phyloP scores from a whole-genome alignment of 2,888 invertebrate genomes.

The Macrosiphum euphorbiae region DNA sequence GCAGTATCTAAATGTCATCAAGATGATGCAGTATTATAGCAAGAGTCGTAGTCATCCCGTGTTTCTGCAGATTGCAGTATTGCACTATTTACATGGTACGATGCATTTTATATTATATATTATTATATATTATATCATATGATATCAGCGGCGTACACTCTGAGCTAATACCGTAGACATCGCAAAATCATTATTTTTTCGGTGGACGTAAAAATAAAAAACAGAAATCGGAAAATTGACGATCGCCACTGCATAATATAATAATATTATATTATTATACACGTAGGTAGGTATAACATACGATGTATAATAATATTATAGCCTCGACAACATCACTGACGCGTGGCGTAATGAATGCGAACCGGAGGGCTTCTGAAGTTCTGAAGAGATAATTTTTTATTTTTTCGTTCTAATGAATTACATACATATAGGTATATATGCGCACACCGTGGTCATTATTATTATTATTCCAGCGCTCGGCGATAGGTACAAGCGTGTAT shows the following conservation, averaged over 20 bases:
- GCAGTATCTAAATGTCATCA: too few relatives aligned
- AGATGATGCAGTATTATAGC: too few relatives aligned
- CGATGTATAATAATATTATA: not conserved
- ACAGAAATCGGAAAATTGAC: not conserved
- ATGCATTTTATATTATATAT: too few relatives aligned
- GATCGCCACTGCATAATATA: not conserved
- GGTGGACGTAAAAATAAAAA: not conserved
- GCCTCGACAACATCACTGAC: not conserved
- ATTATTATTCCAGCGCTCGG: conserved; percentile 20
- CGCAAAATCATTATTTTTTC: not conserved
- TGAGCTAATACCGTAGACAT: not conserved
- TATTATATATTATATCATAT: not conserved
- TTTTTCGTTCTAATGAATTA: conserved; percentile 37
- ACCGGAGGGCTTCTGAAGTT: conserved; percentile 56
- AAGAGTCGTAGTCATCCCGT: too few relatives aligned
- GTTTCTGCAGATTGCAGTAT: too few relatives aligned
- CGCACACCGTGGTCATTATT: conserved; percentile 45
- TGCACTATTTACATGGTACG: too few relatives aligned
- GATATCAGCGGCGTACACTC: not conserved
- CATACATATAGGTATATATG: not conserved
- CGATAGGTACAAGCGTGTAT: not conserved
- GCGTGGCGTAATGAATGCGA: conserved; percentile 44
- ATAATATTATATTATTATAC: not conserved
- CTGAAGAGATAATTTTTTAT: conserved; percentile 32
- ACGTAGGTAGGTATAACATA: not conserved